These are phyloP conservation scores for Portevinia maculata DNA, from an alignment of 2,888 invertebrate species.

Conservation along the genomic window DNA sequence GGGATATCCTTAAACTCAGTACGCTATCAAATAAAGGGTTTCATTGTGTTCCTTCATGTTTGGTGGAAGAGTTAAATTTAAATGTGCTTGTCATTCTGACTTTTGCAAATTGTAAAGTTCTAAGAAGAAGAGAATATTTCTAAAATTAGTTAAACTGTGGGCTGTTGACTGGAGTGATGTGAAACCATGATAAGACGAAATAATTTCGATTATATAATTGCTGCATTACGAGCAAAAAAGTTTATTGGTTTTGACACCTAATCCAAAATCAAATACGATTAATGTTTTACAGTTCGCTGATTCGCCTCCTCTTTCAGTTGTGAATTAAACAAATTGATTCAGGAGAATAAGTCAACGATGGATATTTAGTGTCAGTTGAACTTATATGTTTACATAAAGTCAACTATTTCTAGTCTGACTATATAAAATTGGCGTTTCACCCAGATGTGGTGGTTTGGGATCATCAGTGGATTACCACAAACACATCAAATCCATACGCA, in stretches of 20 bases:
- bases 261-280: background rate
- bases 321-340: too few species aligned
- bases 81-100: constrained; percentile 59
- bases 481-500: too few species aligned
- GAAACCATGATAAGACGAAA: constrained; percentile 43
- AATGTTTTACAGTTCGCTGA: too few species aligned
- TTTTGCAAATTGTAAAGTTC: constrained; percentile 9
- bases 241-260: constrained; percentile 51
- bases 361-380: too few species aligned
- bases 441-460: too few species aligned
- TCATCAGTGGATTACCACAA: too few species aligned
- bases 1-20: constrained; percentile 23
- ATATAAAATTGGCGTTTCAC: too few species aligned
- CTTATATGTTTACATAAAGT: too few species aligned
- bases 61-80: constrained; percentile 40
- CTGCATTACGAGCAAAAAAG: constrained; percentile 54
- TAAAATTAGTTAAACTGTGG: constrained; percentile 29
- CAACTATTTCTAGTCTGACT: too few species aligned
- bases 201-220: constrained; percentile 65
- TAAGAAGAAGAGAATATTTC: constrained; percentile 11
- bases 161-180: constrained; percentile 52
- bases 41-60: constrained; percentile 27
- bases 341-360: too few species aligned
- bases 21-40: constrained; percentile 71
- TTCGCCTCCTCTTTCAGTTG: too few species aligned